Evolutionary conservation across 2,888 invertebrate species (phyloP).

Genomic region (Yponomeuta plumbellus): DNA sequence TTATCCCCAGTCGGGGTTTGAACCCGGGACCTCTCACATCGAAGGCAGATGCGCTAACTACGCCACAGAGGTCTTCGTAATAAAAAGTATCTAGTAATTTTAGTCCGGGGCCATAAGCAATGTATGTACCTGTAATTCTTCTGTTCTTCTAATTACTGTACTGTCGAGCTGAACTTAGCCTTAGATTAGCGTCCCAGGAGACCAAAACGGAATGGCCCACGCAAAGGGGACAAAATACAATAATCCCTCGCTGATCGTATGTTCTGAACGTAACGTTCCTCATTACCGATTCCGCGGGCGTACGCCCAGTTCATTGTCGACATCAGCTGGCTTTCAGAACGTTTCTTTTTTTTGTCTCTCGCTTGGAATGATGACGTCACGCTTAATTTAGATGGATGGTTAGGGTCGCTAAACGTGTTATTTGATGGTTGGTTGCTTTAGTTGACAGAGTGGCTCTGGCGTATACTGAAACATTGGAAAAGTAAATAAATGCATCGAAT

Average conservation of each 20-base stretch:
- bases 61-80: no score
- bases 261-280: constrained; percentile 5
- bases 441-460: not conserved
- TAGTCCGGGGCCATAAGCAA: no score
- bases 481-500: no score
- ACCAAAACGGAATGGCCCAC: not conserved
- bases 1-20: no score
- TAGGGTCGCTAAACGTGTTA: not conserved
- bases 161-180: no score
- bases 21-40: no score
- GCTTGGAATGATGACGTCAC: not conserved
- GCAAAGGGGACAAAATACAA: not conserved
- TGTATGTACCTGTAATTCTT: no score
- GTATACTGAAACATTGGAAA: not conserved
- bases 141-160: no score
- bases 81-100: no score
- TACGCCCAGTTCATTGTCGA: constrained; percentile 2
- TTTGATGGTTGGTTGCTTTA: not conserved
- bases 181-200: not conserved
- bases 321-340: constrained; percentile 3
- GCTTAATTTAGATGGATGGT: not conserved
- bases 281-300: constrained; percentile 8
- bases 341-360: not conserved
- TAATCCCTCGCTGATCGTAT: constrained; percentile 11
- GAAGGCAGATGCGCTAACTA: no score